Evolutionary conservation across 2,113 vertebrate species (phyloP).

Genomic region (Syngnathoides biaculeatus): DNA sequence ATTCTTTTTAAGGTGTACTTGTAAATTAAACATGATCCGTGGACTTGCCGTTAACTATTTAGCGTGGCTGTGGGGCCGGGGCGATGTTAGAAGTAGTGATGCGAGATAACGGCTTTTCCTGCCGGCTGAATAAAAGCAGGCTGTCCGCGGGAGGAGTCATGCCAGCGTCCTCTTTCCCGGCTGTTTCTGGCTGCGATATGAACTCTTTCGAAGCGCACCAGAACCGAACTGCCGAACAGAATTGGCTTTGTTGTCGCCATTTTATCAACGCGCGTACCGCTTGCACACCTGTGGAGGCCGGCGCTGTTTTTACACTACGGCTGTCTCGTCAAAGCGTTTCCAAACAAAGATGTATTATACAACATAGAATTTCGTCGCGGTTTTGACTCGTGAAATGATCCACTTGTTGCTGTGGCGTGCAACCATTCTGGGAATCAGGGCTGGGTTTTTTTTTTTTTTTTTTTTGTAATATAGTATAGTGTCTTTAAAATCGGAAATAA

Average conservation of each 20-base stretch:
- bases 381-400: neutral
- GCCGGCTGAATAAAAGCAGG: constrained; percentile 38
- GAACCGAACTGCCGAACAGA: constrained; percentile 13
- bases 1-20: constrained; percentile 10
- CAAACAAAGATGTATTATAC: too few species aligned
- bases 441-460: neutral
- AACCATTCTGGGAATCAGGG: neutral
- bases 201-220: constrained; percentile 13
- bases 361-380: too few species aligned
- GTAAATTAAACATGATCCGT: constrained; percentile 29
- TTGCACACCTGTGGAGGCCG: constrained; percentile 33
- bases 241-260: constrained; percentile 1
- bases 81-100: constrained; percentile 44
- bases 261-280: neutral
- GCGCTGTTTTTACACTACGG: neutral
- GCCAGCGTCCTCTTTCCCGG: constrained; percentile 7
- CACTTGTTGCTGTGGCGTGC: constrained; percentile 36
- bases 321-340: too few species aligned
- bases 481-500: neutral
- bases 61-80: constrained; percentile 5
- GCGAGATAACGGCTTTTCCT: constrained; percentile 68
- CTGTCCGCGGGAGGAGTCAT: constrained; percentile 59
- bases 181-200: neutral
- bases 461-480: neutral
- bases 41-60: constrained; percentile 39